phyloP scores from a whole-genome alignment of 2,797 vertebrate genomes.

The Hydrolagus colliei region DNA sequence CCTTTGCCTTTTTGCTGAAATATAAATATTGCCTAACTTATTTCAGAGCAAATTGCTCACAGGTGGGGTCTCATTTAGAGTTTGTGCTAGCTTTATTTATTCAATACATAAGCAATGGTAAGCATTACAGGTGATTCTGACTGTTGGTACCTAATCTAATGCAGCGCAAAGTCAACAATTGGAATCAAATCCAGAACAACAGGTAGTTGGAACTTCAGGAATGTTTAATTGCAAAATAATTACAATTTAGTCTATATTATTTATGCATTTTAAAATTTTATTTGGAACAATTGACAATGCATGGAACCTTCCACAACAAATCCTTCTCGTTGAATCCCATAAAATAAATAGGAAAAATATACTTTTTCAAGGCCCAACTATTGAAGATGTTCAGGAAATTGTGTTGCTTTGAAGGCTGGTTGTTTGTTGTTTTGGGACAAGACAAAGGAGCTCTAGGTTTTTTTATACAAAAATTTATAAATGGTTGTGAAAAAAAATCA shows the following conservation, averaged over 20 bases:
- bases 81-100: too few species aligned
- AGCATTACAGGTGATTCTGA: neutral
- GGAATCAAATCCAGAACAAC: neutral
- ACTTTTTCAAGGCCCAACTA: neutral
- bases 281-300: neutral
- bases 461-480: neutral
- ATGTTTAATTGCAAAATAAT: conserved; percentile 5
- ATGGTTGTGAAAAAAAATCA: neutral
- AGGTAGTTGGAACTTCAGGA: neutral
- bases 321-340: too few species aligned
- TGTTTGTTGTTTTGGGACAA: neutral
- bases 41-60: too few species aligned
- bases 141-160: neutral
- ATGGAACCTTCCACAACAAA: neutral
- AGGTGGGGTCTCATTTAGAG: too few species aligned
- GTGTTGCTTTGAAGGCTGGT: neutral
- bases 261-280: neutral
- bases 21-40: too few species aligned
- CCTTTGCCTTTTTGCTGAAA: too few species aligned
- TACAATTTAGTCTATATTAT: neutral
- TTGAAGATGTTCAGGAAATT: neutral
- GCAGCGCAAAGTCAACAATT: neutral
- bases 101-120: neutral
- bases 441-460: neutral
- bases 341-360: too few species aligned